Conservation (phyloP, 2,113 vertebrate species). For the Eleginops maclovinus region DNA sequence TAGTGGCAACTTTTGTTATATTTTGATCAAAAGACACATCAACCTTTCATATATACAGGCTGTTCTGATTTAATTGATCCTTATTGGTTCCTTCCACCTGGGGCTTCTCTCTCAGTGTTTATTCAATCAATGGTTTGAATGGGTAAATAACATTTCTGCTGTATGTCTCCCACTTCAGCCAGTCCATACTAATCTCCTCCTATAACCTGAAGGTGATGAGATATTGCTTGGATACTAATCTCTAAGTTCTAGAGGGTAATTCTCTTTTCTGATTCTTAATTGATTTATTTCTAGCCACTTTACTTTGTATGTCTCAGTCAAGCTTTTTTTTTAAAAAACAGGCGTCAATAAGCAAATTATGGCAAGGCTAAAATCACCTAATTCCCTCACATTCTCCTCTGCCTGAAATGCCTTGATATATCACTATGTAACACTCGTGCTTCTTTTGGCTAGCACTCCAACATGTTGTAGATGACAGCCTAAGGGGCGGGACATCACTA, state of each 20-base stretch:
- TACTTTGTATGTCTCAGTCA: not conserved
- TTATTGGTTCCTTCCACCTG: slow-evolving; percentile 54
- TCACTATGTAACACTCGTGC: no score
- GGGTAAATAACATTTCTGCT: slow-evolving; percentile 60
- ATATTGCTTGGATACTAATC: slow-evolving; percentile 42
- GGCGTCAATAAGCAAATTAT: no score
- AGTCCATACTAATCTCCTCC: slow-evolving; percentile 52
- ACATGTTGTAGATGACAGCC: no score
- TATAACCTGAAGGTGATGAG: slow-evolving; percentile 38
- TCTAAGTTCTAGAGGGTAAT: not conserved
- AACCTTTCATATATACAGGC: slow-evolving; percentile 61
- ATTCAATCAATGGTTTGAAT: slow-evolving; percentile 66
- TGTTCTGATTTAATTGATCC: slow-evolving; percentile 64
- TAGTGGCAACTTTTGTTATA: not conserved
- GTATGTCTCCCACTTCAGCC: slow-evolving; percentile 34
- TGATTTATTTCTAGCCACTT: not conserved
- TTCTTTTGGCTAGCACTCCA: no score
- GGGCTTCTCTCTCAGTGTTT: slow-evolving; percentile 38
- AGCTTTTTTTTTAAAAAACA: slow-evolving; percentile 26
- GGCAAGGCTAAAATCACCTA: no score
- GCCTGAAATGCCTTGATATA: no score
- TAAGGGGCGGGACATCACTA: no score
- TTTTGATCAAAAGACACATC: slow-evolving; percentile 1
- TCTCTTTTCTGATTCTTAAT: not conserved
- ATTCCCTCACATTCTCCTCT: no score